Evolutionary conservation across 2,113 vertebrate species (phyloP).

Genomic region (Oplegnathus fasciatus): DNA sequence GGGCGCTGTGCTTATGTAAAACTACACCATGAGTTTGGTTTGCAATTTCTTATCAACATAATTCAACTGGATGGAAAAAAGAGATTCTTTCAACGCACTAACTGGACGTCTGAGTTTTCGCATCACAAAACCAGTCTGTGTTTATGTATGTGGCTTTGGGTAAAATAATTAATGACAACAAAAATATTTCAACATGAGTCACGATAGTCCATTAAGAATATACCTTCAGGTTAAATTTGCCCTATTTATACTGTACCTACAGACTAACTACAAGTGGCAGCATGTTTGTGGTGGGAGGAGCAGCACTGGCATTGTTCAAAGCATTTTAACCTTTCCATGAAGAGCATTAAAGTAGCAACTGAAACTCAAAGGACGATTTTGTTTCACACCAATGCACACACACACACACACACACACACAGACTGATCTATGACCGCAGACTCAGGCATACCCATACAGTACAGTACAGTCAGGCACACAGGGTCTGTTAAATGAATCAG

Average conservation of each 20-base stretch:
- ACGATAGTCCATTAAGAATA: slow-evolving; percentile 27
- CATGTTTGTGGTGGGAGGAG: slow-evolving; percentile 55
- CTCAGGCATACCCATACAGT: slow-evolving; percentile 8
- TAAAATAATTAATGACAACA: slow-evolving; percentile 46
- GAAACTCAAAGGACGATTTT: slow-evolving; percentile 26
- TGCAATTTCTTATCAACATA: slow-evolving; percentile 56
- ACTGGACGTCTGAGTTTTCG: slow-evolving; percentile 12
- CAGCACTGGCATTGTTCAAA: slow-evolving; percentile 39
- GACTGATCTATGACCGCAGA: slow-evolving; percentile 24
- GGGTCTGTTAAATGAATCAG: slow-evolving; percentile 65
- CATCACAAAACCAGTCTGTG: slow-evolving; percentile 39
- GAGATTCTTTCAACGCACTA: slow-evolving; percentile 37
- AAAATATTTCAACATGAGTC: slow-evolving; percentile 46
- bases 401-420: not conserved
- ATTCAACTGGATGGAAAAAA: slow-evolving; percentile 14
- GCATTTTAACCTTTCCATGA: slow-evolving; percentile 21
- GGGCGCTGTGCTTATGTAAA: slow-evolving; percentile 30
- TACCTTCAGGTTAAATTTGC: slow-evolving; percentile 38
- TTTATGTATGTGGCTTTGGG: slow-evolving; percentile 34
- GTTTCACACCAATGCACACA: not conserved
- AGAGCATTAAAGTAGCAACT: slow-evolving; percentile 53
- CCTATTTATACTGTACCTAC: slow-evolving; percentile 25
- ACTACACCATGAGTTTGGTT: slow-evolving; percentile 42
- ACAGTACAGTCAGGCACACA: slow-evolving; percentile 3
- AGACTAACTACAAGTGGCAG: slow-evolving; percentile 35